Evolutionary conservation across 2,888 invertebrate species (phyloP), one percentile per base, ranked within the genome.

Genomic region (Cheilosia pagana): DNA sequence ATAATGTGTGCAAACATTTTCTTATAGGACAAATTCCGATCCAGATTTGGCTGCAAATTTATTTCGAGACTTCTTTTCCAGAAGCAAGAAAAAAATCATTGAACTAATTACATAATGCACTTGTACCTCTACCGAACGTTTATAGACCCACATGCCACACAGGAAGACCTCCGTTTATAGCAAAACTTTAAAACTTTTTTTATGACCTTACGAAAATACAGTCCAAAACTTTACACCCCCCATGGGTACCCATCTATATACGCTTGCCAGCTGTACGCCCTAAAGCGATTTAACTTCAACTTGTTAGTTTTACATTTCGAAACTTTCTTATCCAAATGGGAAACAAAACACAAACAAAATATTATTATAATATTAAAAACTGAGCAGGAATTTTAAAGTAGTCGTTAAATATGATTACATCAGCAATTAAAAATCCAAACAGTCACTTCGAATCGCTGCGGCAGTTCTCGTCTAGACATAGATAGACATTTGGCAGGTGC

Each of bases 381-480:
- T 19, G 12, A 41, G 5, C 50, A 53, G 43, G 31, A 53, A 53
- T 31, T 53, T 60, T 53, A 41, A 52, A 48, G 25, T 3, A 21
- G 31, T 50, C 62, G 53, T 77, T 62, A 70, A 77, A 77, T 10
- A 35, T 68, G 60, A 70, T 67, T 70, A 45, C 68, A 62, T 48
- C 50, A 77, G 53, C 53, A 62, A 62, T 60, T 55, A 55, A 45
- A 62, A 6, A 52, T 48, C 53, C 43, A 52, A 52, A 3, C 25
- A 41, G 8, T 31, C 25, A 39, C 31, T 43, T 50, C 8, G 21
- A 43, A 45, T 50, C 4, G 12, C 43, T 45, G 67, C 23, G 48
- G 53, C 76, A 68, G 43, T 68, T 68, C 50, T 78, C 31, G 77
- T 55, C 62, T 63, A 70, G 77, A 63, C 77, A 70, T 0, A 28